phyloP scores from a whole-genome alignment of 2,113 vertebrate genomes.

The Sinocyclocheilus grahami region DNA sequence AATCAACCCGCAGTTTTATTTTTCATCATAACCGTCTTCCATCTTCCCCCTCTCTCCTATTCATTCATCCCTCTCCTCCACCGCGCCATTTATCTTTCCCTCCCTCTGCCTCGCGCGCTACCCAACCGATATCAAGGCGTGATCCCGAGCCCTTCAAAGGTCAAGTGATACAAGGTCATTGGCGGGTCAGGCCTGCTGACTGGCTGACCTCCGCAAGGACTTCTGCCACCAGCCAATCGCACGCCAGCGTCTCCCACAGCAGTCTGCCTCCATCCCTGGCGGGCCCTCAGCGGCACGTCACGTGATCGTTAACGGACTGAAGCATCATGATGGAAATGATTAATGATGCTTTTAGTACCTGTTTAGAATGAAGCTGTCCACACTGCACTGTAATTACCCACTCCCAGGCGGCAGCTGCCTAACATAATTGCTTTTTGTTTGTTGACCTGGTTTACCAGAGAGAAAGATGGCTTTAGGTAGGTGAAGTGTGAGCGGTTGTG shows the following conservation, averaged over 20 bases:
- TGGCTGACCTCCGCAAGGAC: constrained; percentile 78
- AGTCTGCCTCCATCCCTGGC: constrained; percentile 53
- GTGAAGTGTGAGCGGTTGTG: constrained; percentile 49
- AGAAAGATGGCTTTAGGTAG: constrained; percentile 74
- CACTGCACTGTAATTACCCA: constrained; percentile 82
- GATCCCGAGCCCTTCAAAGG: constrained; percentile 70
- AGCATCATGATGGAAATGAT: constrained; percentile 79
- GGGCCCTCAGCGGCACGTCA: constrained; percentile 66
- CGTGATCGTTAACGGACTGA: constrained; percentile 75
- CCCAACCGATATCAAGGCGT: constrained; percentile 70
- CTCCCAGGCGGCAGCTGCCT: constrained; percentile 83
- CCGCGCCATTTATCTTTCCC: constrained; percentile 51
- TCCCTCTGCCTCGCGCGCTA: constrained; percentile 57
- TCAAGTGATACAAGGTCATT: constrained; percentile 84
- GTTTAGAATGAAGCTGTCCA: constrained; percentile 86
- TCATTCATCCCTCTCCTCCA: constrained; percentile 51
- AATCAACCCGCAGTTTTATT: constrained; percentile 68
- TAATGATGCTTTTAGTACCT: constrained; percentile 85
- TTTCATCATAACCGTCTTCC: constrained; percentile 63
- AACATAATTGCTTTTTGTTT: constrained; percentile 87
- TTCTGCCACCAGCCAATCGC: constrained; percentile 72
- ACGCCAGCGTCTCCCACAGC: background rate
- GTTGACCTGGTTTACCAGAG: constrained; percentile 83
- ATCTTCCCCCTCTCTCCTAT: constrained; percentile 56
- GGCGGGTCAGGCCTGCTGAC: constrained; percentile 76